Base-by-base conservation (phyloP, 2,888 invertebrate species). In the Yponomeuta cagnagella region DNA sequence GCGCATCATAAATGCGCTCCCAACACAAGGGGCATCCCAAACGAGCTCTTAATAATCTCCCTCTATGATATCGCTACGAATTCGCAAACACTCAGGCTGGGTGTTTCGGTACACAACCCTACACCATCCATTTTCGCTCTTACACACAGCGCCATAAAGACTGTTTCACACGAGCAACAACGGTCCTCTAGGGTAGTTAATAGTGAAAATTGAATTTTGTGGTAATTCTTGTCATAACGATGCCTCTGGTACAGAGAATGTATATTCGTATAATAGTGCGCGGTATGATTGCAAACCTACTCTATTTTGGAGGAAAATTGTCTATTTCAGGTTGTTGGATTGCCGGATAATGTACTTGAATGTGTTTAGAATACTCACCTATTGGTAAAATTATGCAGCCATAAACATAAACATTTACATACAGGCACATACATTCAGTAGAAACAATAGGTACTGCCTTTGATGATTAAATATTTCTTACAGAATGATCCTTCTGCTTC, bases 31-130 rank as follows among this genome's bases (percentile, higher is more conserved):
- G 82, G 87, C 88, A 89, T 89, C 88, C 88, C 86, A 87, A 89
- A 89, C 88, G 86, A 87, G 82, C 86, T 86, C 88, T 89, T 90
- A 90, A 90, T 90, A 90, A 88, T 81, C 82, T 81, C 80, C 76
- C 81, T 80, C 82, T 86, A 85, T 87, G 83, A 87, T 88, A 89
- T 86, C 84, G 80, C 79, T 77, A 74, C 80, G 77, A 80, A 84
- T 85, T 83, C 80, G 77, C 79, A 78, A 82, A 83, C 71, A 71
- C 66, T 71, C 68, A 65, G 68, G 43, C 68, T 69, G 63, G 72
- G 10, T 5, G 5, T 52, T 70, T 68, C 48, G 31, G 30, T 33
- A 43, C n/a, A 48, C 72, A 63, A 15, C 69, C 23, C n/a, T 37
- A 70, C 71, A 71, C 58, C 23, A 48, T 9, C 52, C 15, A 58